A percentile compares a stretch with the other conserved stretches of the same genome.
phyloP scores from a whole-genome alignment of 1,140 invertebrate species.

The Procambarus clarkii region DNA sequence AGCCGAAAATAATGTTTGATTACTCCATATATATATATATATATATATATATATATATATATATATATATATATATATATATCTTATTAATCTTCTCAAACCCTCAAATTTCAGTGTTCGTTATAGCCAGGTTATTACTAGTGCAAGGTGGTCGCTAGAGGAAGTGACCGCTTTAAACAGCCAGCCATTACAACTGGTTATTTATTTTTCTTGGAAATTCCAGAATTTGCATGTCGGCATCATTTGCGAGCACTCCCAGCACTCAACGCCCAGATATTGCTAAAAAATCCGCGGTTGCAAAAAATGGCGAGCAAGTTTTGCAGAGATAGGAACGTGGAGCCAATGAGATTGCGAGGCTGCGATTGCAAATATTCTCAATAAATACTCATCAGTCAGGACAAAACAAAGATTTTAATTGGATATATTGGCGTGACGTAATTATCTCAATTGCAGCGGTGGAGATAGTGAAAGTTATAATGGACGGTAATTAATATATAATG shows the following conservation, averaged over 20 bases:
- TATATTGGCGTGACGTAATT: not conserved
- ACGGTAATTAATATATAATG: not conserved
- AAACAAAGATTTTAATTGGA: slow-evolving; percentile 16
- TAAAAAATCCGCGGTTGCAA: not conserved
- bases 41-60: too few relatives aligned
- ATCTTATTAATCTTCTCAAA: too few relatives aligned
- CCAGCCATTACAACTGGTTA: too few relatives aligned
- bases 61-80: too few relatives aligned
- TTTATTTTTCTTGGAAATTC: too few relatives aligned
- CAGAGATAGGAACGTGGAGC: not conserved
- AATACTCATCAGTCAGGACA: not conserved
- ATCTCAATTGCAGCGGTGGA: not conserved
- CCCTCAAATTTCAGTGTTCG: too few relatives aligned
- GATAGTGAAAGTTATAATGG: not conserved
- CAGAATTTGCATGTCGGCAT: not conserved
- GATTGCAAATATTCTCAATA: not conserved
- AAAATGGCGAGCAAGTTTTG: not conserved
- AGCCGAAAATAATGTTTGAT: too few relatives aligned
- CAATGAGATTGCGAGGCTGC: not conserved
- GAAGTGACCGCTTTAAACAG: too few relatives aligned
- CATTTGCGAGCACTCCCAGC: not conserved
- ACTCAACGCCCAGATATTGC: not conserved
- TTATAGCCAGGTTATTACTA: too few relatives aligned
- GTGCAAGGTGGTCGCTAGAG: too few relatives aligned
- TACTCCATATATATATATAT: too few relatives aligned